Evolutionary conservation across 1,140 invertebrate species (phyloP).

Genomic region (Papilio polytes): DNA sequence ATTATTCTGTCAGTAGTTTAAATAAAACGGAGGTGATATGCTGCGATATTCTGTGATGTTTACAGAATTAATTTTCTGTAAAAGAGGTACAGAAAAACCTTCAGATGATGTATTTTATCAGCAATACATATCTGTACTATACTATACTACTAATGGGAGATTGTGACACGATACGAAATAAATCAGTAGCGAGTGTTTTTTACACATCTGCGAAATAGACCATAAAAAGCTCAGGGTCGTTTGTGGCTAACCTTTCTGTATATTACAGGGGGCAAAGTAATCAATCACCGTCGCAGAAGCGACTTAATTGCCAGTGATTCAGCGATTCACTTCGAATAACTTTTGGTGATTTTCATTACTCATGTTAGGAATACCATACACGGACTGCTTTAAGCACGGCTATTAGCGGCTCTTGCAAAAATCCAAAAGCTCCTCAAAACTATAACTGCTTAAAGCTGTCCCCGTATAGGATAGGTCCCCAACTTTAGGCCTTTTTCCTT

Average conservation of each 20-base stretch:
- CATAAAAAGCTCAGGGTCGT: constrained; percentile 27
- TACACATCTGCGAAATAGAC: constrained; percentile 4
- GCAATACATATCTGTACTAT: neutral
- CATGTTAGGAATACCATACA: neutral
- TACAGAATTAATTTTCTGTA: neutral
- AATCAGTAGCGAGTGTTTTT: neutral
- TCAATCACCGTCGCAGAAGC: constrained; percentile 9
- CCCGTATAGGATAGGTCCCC: too few relatives aligned
- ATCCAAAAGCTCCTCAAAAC: too few relatives aligned
- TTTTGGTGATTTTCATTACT: constrained; percentile 1
- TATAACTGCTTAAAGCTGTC: too few relatives aligned
- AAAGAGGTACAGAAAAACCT: neutral
- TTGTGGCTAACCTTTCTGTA: constrained; percentile 21
- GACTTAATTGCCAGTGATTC: constrained; percentile 7
- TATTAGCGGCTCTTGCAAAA: too few relatives aligned
- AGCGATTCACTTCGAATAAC: neutral
- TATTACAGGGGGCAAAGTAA: neutral
- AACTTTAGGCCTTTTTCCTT: too few relatives aligned
- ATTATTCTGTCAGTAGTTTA: too few relatives aligned
- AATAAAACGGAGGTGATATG: too few relatives aligned
- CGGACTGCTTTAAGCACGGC: neutral
- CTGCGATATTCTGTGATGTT: too few relatives aligned
- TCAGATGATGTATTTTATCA: neutral
- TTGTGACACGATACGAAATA: neutral
- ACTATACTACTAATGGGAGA: neutral